These are phyloP conservation scores for Merops nubicus DNA, from an alignment of 2,113 vertebrate genomes.

Conservation along the genomic window DNA sequence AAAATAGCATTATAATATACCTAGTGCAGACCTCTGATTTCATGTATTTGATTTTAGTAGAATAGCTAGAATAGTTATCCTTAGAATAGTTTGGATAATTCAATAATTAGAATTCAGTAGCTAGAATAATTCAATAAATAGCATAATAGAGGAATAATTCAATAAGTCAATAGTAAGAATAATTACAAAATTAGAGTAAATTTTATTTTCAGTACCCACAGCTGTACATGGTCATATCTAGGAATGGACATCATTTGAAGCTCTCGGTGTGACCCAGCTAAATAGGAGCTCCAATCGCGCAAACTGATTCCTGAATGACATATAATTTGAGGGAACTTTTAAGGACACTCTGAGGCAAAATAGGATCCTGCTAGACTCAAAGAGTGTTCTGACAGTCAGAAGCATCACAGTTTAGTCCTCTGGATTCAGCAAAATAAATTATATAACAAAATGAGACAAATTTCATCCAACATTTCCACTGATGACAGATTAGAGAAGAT, in stretches of 20 bases:
- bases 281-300: background rate
- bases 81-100: background rate
- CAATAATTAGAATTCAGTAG: background rate
- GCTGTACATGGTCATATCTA: background rate
- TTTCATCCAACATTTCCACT: background rate
- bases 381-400: background rate
- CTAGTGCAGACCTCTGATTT: background rate
- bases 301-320: background rate
- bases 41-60: background rate
- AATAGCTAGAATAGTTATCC: background rate
- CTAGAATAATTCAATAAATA: too few species aligned
- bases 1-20: background rate
- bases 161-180: background rate
- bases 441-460: background rate
- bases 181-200: background rate
- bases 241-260: background rate
- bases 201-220: background rate
- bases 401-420: background rate
- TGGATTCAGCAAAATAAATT: background rate
- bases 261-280: background rate
- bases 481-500: background rate
- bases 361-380: background rate
- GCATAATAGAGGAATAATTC: too few species aligned
- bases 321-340: background rate
- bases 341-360: background rate